phyloP scores from a whole-genome alignment of 2,797 vertebrate genomes.

The Chloroceryle inda region DNA sequence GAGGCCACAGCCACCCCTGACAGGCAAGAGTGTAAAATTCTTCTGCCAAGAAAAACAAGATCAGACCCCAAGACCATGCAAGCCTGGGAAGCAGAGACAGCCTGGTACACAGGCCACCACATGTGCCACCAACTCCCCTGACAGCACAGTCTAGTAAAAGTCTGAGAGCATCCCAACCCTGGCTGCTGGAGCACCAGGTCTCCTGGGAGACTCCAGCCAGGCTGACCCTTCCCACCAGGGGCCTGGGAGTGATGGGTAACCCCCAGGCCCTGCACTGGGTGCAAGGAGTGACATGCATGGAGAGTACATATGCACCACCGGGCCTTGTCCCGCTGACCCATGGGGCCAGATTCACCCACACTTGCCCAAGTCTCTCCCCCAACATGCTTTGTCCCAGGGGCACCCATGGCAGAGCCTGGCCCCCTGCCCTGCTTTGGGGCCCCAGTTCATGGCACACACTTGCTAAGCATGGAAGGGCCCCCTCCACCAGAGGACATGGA shows the following conservation, averaged over 20 bases:
- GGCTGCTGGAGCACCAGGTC: rapidly evolving
- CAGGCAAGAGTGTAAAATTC: background rate
- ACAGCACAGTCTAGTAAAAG: rapidly evolving
- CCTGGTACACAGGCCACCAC: rapidly evolving
- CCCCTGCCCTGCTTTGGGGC: rapidly evolving
- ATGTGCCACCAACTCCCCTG: rapidly evolving
- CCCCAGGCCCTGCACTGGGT: rapidly evolving
- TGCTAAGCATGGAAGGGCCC: rapidly evolving
- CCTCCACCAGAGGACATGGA: rapidly evolving
- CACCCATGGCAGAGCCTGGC: rapidly evolving
- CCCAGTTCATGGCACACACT: rapidly evolving
- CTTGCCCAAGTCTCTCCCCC: rapidly evolving
- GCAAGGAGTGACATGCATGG: background rate
- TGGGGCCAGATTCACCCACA: rapidly evolving
- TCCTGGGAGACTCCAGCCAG: background rate
- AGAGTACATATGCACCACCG: rapidly evolving
- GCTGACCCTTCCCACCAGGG: rapidly evolving
- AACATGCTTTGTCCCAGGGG: rapidly evolving
- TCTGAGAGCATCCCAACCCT: background rate
- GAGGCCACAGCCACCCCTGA: too few relatives aligned
- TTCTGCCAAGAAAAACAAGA: background rate
- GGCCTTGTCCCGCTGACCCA: rapidly evolving
- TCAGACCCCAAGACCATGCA: rapidly evolving
- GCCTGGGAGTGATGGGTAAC: rapidly evolving
- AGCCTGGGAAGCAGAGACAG: background rate